These are phyloP conservation scores for Montipora sp. DNA, from an alignment of 64 coral and sea anemone genomes.

Conservation along the genomic window DNA sequence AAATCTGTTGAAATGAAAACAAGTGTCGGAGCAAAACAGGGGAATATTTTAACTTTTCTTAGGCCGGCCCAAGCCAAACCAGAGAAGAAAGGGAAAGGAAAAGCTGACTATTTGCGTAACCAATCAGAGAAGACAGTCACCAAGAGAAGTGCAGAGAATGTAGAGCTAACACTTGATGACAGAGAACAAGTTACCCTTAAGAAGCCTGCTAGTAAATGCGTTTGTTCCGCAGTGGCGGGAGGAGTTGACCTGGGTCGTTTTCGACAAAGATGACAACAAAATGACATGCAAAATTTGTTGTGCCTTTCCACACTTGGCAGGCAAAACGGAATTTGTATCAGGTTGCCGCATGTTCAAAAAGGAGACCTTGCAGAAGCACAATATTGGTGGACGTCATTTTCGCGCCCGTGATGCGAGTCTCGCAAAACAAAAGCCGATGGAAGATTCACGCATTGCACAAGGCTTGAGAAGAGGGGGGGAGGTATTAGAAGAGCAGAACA, in stretches of 20 bases:
- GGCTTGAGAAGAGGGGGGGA: background rate
- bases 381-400: too few relatives aligned
- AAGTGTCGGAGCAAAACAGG: too few relatives aligned
- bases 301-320: slow-evolving; percentile 43
- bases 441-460: background rate
- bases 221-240: slow-evolving; percentile 43
- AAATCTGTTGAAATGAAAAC: too few relatives aligned
- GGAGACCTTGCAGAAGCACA: too few relatives aligned
- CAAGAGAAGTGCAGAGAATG: slow-evolving; percentile 7
- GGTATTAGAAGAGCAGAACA: too few relatives aligned
- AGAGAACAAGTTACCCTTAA: slow-evolving; percentile 21
- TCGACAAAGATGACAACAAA: slow-evolving; percentile 10
- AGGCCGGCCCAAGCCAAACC: too few relatives aligned
- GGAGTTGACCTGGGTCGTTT: slow-evolving; percentile 30
- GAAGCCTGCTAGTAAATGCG: background rate
- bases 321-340: slow-evolving; percentile 52
- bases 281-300: slow-evolving; percentile 49
- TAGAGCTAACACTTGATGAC: background rate
- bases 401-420: background rate
- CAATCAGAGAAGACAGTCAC: background rate
- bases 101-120: background rate
- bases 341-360: slow-evolving; percentile 20
- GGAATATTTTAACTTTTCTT: too few relatives aligned
- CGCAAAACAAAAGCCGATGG: slow-evolving; percentile 33
- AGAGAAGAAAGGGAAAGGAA: background rate